Evolutionary conservation across 2,888 invertebrate species (phyloP).

Genomic region (Epinotia ramella): DNA sequence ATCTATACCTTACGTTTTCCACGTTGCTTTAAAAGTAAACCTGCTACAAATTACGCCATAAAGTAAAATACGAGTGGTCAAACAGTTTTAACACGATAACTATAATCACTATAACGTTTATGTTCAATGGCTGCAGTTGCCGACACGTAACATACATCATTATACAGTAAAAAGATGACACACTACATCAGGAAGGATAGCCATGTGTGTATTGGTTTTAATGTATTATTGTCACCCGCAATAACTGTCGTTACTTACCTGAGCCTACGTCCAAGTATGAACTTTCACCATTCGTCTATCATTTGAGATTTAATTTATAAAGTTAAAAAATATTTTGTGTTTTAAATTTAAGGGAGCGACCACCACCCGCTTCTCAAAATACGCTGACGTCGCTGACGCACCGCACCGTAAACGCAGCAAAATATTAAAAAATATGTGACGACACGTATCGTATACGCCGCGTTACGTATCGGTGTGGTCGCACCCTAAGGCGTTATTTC

Average conservation of each 20-base stretch:
- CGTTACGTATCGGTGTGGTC: too few relatives aligned
- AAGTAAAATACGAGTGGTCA: not conserved
- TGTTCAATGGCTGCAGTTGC: not conserved
- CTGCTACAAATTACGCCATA: not conserved
- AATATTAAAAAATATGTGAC: too few relatives aligned
- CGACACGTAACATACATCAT: slow-evolving; percentile 13
- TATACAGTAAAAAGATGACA: slow-evolving; percentile 8
- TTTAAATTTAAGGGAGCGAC: too few relatives aligned
- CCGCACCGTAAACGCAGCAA: too few relatives aligned
- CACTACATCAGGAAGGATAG: slow-evolving; percentile 4
- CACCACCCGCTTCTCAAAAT: too few relatives aligned
- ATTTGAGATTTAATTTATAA: not conserved
- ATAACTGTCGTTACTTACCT: not conserved
- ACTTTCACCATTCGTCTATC: not conserved
- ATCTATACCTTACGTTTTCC: not conserved
- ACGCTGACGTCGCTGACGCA: too few relatives aligned
- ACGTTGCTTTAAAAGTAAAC: not conserved
- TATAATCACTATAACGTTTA: not conserved
- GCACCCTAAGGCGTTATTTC: too few relatives aligned
- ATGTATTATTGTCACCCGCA: not conserved
- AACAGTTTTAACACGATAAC: not conserved
- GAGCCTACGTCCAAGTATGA: not conserved
- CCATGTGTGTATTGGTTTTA: not conserved
- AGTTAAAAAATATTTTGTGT: too few relatives aligned
- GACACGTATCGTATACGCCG: too few relatives aligned